These are phyloP conservation scores for Polydrusus tereticollis DNA, from an alignment of 2,888 invertebrate genomes.

Conservation along the genomic window DNA sequence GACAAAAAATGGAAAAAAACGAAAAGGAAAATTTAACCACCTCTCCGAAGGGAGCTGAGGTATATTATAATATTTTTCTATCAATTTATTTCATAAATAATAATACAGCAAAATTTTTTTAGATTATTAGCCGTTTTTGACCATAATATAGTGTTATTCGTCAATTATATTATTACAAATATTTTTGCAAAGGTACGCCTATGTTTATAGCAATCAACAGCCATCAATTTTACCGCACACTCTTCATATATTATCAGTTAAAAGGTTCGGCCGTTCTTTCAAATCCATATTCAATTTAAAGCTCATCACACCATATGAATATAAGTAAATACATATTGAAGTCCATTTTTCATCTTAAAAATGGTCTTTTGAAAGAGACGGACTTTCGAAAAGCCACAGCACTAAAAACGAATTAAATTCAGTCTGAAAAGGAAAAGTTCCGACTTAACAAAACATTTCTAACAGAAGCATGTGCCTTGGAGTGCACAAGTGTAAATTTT, in stretches of 20 bases:
- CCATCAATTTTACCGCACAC: neutral
- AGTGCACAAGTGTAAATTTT: conserved; percentile 69
- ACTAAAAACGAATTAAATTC: conserved; percentile 65
- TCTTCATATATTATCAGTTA: neutral
- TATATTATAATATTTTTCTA: too few relatives aligned
- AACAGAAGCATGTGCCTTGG: conserved; percentile 66
- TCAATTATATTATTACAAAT: too few relatives aligned
- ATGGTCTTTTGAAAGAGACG: conserved; percentile 16
- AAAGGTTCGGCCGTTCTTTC: neutral
- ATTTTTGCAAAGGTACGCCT: neutral
- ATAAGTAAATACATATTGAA: conserved; percentile 17
- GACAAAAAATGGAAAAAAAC: too few relatives aligned
- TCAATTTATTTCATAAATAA: too few relatives aligned
- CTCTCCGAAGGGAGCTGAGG: too few relatives aligned
- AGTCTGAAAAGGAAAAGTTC: conserved; percentile 63
- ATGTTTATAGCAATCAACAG: neutral
- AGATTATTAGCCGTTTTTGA: too few relatives aligned
- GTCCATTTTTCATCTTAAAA: conserved; percentile 32
- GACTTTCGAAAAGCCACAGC: conserved; percentile 33
- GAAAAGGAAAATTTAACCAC: too few relatives aligned
- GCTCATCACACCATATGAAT: conserved; percentile 13
- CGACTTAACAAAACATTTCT: conserved; percentile 62
- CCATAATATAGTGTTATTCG: too few relatives aligned
- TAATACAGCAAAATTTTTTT: too few relatives aligned
- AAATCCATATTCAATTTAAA: conserved; percentile 11